Evolutionary conservation across 2,888 invertebrate species (phyloP).

Genomic region (Drosophila mettleri): DNA sequence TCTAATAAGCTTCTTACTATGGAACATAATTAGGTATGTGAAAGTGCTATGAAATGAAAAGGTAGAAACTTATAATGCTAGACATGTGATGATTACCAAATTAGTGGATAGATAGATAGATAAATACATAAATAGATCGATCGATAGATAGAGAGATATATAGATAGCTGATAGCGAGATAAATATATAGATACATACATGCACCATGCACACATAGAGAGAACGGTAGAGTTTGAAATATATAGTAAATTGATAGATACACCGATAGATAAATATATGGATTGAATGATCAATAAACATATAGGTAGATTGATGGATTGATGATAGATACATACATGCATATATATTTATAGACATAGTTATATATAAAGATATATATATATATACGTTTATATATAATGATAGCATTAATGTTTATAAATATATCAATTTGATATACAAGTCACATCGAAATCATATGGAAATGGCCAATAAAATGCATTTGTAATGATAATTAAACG

Average conservation of each 20-base stretch:
- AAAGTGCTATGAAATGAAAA: background rate
- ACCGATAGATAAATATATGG: background rate
- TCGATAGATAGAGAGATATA: background rate
- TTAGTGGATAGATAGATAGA: background rate
- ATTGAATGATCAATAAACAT: background rate
- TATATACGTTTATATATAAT: background rate
- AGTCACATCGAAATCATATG: background rate
- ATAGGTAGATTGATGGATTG: background rate
- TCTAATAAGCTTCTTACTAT: background rate
- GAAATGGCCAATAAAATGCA: slow-evolving; percentile 2
- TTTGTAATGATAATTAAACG: slow-evolving; percentile 4
- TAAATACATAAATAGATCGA: background rate
- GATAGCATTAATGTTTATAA: no score
- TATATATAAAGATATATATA: background rate
- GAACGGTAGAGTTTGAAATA: no score
- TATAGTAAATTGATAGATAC: background rate
- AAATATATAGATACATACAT: background rate
- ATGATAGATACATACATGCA: background rate
- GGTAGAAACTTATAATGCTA: background rate
- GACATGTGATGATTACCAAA: background rate
- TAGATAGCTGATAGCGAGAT: background rate
- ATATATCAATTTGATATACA: background rate
- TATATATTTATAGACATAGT: background rate
- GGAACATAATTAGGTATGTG: background rate
- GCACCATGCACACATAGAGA: no score